These are phyloP conservation scores for Zootermopsis nevadensis DNA, from an alignment of 2,888 invertebrate genomes.

Conservation along the genomic window DNA sequence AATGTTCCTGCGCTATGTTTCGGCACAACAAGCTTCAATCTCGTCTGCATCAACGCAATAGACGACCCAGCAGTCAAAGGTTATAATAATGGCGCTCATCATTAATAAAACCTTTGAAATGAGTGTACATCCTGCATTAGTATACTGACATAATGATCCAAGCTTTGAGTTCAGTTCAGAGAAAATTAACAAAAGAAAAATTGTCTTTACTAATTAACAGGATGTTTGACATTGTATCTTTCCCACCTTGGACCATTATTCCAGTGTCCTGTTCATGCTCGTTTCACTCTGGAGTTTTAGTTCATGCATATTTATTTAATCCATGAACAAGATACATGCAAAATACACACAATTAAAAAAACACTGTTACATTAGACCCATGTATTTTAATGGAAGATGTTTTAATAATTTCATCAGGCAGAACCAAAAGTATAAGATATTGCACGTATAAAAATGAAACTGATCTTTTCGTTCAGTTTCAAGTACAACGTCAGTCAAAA, in stretches of 20 bases:
- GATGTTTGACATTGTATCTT: not conserved
- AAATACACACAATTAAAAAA: slow-evolving; percentile 40
- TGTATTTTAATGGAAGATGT: slow-evolving; percentile 12
- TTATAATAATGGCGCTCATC: not conserved
- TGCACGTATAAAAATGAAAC: not conserved
- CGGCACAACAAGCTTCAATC: not conserved
- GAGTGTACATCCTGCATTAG: not conserved
- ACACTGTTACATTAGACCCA: slow-evolving; percentile 24
- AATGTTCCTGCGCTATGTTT: slow-evolving; percentile 9
- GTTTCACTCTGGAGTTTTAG: slow-evolving; percentile 22
- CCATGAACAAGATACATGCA: slow-evolving; percentile 38
- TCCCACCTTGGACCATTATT: slow-evolving; percentile 43
- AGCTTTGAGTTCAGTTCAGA: not conserved
- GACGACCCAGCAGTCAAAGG: not conserved
- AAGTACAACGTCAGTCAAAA: not conserved
- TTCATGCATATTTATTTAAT: slow-evolving; percentile 44
- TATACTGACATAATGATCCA: slow-evolving; percentile 23
- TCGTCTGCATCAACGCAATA: not conserved
- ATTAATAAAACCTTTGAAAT: slow-evolving; percentile 10
- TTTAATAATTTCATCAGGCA: slow-evolving; percentile 10
- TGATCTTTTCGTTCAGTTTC: not conserved
- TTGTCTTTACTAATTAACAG: not conserved
- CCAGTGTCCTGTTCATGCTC: slow-evolving; percentile 43
- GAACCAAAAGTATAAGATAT: not conserved
- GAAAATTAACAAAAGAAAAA: not conserved